Conservation (phyloP, 2,888 invertebrate species). For the Hipparchia semele region DNA sequence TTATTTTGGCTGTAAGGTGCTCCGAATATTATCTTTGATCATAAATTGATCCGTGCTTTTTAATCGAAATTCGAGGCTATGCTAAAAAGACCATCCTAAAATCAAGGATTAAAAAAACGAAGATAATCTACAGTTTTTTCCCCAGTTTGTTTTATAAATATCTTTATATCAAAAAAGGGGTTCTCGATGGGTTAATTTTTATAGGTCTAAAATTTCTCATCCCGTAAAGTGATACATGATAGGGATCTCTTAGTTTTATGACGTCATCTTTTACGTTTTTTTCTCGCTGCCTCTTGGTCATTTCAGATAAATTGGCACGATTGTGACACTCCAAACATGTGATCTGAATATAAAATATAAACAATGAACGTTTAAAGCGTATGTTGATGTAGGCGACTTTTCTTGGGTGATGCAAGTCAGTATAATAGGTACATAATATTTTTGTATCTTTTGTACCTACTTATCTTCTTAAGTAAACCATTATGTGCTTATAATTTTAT, state of each 20-base stretch:
- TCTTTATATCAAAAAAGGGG: neutral
- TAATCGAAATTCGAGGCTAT: too few species aligned
- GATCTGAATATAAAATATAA: slow-evolving; percentile 46
- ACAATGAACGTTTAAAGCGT: slow-evolving; percentile 7
- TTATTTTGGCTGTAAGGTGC: too few species aligned
- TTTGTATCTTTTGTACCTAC: neutral
- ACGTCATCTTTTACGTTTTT: slow-evolving; percentile 43
- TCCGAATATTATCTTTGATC: too few species aligned
- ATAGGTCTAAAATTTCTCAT: neutral
- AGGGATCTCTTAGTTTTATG: slow-evolving; percentile 42
- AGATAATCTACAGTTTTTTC: too few species aligned
- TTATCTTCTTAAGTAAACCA: too few species aligned
- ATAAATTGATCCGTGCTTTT: too few species aligned
- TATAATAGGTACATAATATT: neutral
- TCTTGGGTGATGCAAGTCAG: neutral
- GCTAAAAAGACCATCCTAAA: too few species aligned
- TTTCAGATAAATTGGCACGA: slow-evolving; percentile 51
- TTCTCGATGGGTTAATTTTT: neutral
- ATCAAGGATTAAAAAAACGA: too few species aligned
- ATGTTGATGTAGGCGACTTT: neutral
- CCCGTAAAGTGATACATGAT: slow-evolving; percentile 19
- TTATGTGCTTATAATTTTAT: too few species aligned
- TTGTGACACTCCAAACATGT: slow-evolving; percentile 47
- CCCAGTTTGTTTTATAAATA: too few species aligned
- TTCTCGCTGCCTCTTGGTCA: slow-evolving; percentile 36